Evolutionary conservation across 2,888 invertebrate species (phyloP).

Genomic region (Phrixothrix hirtus): DNA sequence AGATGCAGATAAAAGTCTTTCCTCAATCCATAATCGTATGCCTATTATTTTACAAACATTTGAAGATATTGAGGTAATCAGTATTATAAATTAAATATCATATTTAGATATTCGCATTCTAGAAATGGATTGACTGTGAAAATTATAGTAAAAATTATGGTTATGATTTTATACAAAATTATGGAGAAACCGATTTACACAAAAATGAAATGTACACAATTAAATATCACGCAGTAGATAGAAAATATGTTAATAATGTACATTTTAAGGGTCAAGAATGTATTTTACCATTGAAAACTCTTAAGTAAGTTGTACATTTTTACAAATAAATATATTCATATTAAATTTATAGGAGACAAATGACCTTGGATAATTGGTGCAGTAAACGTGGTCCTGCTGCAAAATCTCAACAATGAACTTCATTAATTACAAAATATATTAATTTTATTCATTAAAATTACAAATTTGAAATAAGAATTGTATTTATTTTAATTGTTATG

Average conservation of each 20-base stretch:
- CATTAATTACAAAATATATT: no score
- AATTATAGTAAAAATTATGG: background rate
- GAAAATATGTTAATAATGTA: constrained; percentile 4
- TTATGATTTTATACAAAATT: constrained; percentile 2
- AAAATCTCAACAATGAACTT: no score
- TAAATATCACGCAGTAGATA: constrained; percentile 13
- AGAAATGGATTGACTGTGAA: constrained; percentile 6
- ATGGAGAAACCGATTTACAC: background rate
- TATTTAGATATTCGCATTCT: background rate
- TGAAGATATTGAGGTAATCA: constrained; percentile 11
- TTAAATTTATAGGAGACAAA: constrained; percentile 8
- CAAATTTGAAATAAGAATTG: no score
- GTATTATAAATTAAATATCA: background rate
- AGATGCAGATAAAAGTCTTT: constrained; percentile 9
- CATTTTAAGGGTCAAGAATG: constrained; percentile 1
- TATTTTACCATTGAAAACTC: background rate
- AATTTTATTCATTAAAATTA: no score
- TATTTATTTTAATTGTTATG: no score
- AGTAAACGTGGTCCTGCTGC: constrained; percentile 6
- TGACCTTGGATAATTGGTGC: constrained; percentile 7
- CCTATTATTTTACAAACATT: constrained; percentile 7
- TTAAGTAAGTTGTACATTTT: constrained; percentile 5
- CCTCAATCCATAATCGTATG: constrained; percentile 15
- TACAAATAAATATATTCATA: constrained; percentile 1
- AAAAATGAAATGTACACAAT: constrained; percentile 1